A percentile compares a stretch with the other conserved stretches of the same genome.
Evolutionary conservation across 2,797 vertebrate species (phyloP).

Genomic region (Caiman crocodilus): DNA sequence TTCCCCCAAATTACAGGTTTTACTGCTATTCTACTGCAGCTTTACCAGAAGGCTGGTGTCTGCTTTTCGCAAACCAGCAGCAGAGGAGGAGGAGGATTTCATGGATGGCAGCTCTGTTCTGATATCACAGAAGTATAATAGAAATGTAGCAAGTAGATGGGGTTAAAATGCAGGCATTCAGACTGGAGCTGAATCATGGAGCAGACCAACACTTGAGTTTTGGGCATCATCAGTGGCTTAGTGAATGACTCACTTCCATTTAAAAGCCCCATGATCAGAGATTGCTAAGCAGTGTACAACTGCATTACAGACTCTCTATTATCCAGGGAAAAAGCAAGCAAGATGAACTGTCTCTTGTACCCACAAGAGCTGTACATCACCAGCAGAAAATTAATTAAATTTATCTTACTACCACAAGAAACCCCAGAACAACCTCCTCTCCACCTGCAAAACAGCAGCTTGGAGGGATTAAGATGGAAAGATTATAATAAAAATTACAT

Average conservation of each 20-base stretch:
- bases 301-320: neutral
- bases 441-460: neutral
- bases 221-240: neutral
- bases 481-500: neutral
- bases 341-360: neutral
- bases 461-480: neutral
- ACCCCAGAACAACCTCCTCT: neutral
- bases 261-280: neutral
- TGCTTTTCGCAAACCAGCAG: neutral
- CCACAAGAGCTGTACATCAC: neutral
- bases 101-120: accelerated
- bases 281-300: neutral
- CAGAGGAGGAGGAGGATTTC: neutral
- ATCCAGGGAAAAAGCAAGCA: neutral
- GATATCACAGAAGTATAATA: neutral
- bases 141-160: too few relatives aligned
- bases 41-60: neutral
- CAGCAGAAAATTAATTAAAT: neutral
- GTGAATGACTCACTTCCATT: neutral
- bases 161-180: neutral
- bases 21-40: neutral
- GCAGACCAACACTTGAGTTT: too few relatives aligned
- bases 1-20: neutral
- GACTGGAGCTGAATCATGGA: neutral
- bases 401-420: neutral